Base-by-base conservation (phyloP, 2,888 invertebrate genomes). In the Sarcophaga carnaria region DNA sequence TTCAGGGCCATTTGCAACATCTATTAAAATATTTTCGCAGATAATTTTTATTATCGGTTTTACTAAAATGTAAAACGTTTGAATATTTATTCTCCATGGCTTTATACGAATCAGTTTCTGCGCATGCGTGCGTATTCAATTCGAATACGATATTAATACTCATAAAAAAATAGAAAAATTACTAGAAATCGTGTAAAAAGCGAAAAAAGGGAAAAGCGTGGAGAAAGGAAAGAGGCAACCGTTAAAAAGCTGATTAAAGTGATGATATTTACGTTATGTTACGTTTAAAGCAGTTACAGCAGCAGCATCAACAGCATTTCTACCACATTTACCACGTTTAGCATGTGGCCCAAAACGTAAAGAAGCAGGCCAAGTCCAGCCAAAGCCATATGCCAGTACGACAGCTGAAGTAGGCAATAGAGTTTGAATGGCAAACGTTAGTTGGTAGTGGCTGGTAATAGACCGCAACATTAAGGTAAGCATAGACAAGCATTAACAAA, bases 401-500 rank as follows among this genome's bases (percentile, higher is more conserved):
- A 37, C 37, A 37, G 2, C 8, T 10, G 37, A 37, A 37, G 37
- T 37, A 37, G 37, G 37, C 37, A 37, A 2, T 10, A 37, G 54
- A 54, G 54, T 54, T 54, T 54, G 17, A 54, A 54, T 17, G 14
- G 17, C 54, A 54, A 12, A 14, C 12, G 12, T 12, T 54, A 5
- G 54, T 14, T 17, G 17, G 17, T 54, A 17, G 54, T 17, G 5
- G 14, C 12, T 54, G 54, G 54, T 54, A n/a, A 27, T 17, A 25
- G 72, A 79, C 63, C 67, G 63, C 83, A 79, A 64, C 60, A 59
- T 75, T 25, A 20, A 72, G 47, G 27, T n/a, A 14, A 45, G 8
- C 59, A 45, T 64, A 79, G 74, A 69, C 45, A 80, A 27, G 37
- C 75, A 84, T 84, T 84, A 70, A 76, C 80, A 70, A n/a, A 54